Evolutionary conservation across 2,888 invertebrate species (phyloP), one percentile per base, ranked within the genome.

Genomic region (Tribolium freemani): DNA sequence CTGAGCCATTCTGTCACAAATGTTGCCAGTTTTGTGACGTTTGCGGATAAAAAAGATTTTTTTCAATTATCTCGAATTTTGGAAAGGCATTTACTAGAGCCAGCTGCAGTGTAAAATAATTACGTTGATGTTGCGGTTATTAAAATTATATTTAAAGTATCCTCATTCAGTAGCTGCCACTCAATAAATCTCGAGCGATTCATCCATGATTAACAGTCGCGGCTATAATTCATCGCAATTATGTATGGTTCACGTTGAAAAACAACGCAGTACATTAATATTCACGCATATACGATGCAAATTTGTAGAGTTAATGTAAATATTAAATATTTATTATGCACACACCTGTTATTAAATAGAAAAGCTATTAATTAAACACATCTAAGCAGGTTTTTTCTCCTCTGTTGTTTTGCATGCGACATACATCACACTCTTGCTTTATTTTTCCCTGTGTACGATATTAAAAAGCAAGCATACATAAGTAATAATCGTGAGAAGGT

Each of bases 321-420:
- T 61, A 61, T 10, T n/a, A 61, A 31, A 13, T 48, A 48, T 50
- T 61, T 50, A 50, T 61, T 48, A 61, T 48, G 61, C 48, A 13
- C 26, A 31, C 61, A 50, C 48, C 61, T 61, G 61, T 30, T 26
- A 61, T 61, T 48, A 61, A 50, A 50, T 21, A 50, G 26, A 61
- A 46, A 61, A 61, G 46, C 61, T 13, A 61, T 48, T 50, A 61
- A 61, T 61, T 61, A 61, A 61, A 61, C 45, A 30, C 30, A n/a
- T 38, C 58, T 21, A 20, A 20, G 6, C 26, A n/a, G 0, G 6
- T 38, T 38, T 38, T 38, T 38, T 38, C 3, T 8, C 16, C 10
- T 10, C 45, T 45, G 45, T 11, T 45, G 10, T 45, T 45, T 45
- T 45, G n/a, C 11, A 10, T 10, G 11, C 11, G 11, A 45, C n/a